These are phyloP conservation scores for Syritta pipiens DNA, from an alignment of 2,888 invertebrate species.

Conservation along the genomic window DNA sequence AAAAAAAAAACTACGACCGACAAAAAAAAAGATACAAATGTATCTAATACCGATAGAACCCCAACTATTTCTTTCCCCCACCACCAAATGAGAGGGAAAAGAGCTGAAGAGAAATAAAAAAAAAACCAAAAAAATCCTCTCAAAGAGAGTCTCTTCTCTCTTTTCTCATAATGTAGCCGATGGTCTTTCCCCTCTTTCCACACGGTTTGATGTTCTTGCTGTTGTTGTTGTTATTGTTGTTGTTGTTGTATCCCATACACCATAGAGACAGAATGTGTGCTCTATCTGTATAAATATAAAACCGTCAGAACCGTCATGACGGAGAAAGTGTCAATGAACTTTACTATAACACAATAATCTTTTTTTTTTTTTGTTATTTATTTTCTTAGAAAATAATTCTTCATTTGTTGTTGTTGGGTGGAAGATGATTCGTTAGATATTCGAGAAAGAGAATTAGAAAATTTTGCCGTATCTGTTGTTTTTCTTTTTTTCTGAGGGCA, in stretches of 20 bases:
- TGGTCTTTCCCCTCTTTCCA: slow-evolving; percentile 34
- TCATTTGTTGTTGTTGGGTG: slow-evolving; percentile 26
- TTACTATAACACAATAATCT: slow-evolving; percentile 71
- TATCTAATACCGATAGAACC: slow-evolving; percentile 57
- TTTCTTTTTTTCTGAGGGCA: not conserved
- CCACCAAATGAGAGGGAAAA: slow-evolving; percentile 37
- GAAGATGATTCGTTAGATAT: slow-evolving; percentile 24
- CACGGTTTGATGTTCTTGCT: slow-evolving; percentile 22
- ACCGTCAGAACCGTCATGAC: slow-evolving; percentile 70
- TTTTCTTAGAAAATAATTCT: slow-evolving; percentile 1
- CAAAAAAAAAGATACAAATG: slow-evolving; percentile 53
- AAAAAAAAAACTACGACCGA: slow-evolving; percentile 13
- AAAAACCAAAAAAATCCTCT: not conserved
- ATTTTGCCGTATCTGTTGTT: slow-evolving; percentile 28
- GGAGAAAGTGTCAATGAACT: slow-evolving; percentile 79
- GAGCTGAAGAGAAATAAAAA: slow-evolving; percentile 51
- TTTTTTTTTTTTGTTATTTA: slow-evolving; percentile 33
- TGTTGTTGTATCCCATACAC: slow-evolving; percentile 53
- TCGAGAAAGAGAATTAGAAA: slow-evolving; percentile 16
- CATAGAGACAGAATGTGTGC: slow-evolving; percentile 65
- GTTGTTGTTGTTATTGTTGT: slow-evolving; percentile 46
- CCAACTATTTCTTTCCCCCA: slow-evolving; percentile 25
- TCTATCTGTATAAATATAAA: slow-evolving; percentile 69
- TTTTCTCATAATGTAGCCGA: slow-evolving; percentile 25
- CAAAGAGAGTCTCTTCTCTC: not conserved